Evolutionary conservation across 1,140 invertebrate genomes (phyloP).

Genomic region (Magallana angulata): DNA sequence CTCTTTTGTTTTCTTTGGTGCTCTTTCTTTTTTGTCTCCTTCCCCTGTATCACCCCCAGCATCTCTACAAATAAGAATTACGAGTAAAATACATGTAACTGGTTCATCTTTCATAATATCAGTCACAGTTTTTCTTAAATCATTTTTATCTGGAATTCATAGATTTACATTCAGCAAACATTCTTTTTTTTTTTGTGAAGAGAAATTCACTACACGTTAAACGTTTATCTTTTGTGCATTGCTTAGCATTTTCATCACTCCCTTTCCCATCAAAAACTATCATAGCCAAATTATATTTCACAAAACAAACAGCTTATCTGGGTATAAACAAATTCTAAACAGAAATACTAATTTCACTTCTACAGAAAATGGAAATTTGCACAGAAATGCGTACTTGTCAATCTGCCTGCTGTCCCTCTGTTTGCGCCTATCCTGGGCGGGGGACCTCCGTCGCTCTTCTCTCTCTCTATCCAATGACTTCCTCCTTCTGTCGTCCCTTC

Average conservation of each 20-base stretch:
- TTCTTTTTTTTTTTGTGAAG: too few species aligned
- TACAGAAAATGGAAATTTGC: too few species aligned
- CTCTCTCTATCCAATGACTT: not conserved
- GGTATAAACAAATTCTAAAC: too few species aligned
- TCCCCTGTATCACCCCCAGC: not conserved
- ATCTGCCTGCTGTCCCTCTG: not conserved
- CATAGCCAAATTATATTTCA: too few species aligned
- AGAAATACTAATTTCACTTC: too few species aligned
- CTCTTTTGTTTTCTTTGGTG: constrained; percentile 63
- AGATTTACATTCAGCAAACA: too few species aligned
- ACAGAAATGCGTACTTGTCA: not conserved
- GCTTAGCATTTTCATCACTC: not conserved
- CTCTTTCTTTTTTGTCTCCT: constrained; percentile 23
- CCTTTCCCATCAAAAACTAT: too few species aligned
- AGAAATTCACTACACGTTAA: too few species aligned
- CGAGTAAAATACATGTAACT: not conserved
- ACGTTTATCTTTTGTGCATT: not conserved
- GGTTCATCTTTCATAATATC: too few species aligned
- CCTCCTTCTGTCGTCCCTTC: not conserved
- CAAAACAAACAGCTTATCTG: too few species aligned
- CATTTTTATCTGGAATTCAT: too few species aligned
- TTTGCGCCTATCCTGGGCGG: not conserved
- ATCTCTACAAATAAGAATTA: not conserved
- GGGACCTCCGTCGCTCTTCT: not conserved
- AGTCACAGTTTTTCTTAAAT: too few species aligned